Evolutionary conservation across 2,113 vertebrate genomes (phyloP), one percentile per base, ranked within the genome.

Genomic region (Oncorhynchus mykiss): DNA sequence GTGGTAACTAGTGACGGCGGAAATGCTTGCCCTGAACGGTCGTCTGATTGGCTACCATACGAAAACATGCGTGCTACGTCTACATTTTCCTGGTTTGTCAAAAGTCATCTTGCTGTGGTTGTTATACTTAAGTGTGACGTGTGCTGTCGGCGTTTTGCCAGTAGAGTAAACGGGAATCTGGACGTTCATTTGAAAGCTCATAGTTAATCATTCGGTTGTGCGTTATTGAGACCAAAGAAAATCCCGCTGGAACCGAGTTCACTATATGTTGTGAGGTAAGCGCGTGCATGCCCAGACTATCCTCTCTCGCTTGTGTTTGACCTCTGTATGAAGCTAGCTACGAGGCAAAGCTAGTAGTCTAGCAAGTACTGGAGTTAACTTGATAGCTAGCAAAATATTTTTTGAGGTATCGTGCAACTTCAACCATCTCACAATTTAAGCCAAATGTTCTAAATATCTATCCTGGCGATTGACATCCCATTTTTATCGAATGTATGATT

Each of bases 211-310:
- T 67, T 27, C 29, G n/a, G 7, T 13, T 67, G 65, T 29, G 24
- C 3, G 9, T 24, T 22, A 31, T 29, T 16, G 1, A 66, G 13
- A 14, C 11, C n/a, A 3, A 67, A 66, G 22, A 67, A 29, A 29
- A 7, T 29, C 22, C 4, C 14, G 14, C 25, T 24, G 59, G 59
- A 62, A 11, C 59, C 59, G 18, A 8, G n/a, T 68, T 70, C 18
- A 22, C 34, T 70, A 70, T 20, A 70, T 66, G 39, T 49, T 66
- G 72, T 49, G 62, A 60, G 72, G 73, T 74, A 67, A 74, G 73
- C 45, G n/a, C 9, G 62, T 22, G 20, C 12, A 11, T 64, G 24
- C 8, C 9, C 8, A 7, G 29, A 18, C 8, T 11, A 45, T 29
- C 5, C 6, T 27, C 11, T 70, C 27, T 70, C 27, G 31, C 25